Conservation (phyloP, 2,113 vertebrate species). For the Formicarius rufipectus region DNA sequence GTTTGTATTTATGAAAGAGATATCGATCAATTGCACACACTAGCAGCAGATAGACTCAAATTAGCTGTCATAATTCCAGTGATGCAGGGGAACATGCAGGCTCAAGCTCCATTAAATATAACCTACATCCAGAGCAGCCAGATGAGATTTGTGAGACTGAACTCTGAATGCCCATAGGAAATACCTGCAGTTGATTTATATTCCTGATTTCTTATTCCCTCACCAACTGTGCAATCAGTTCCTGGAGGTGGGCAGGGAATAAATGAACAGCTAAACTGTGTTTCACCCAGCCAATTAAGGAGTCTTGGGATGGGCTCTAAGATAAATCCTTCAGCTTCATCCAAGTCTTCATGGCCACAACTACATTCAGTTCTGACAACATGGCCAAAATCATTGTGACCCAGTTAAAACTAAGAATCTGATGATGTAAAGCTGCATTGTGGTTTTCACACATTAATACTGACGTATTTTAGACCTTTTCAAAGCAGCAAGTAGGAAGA, state of each 20-base stretch:
- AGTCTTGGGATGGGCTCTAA: not conserved
- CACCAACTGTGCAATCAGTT: slow-evolving; percentile 44
- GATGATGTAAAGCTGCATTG: not conserved
- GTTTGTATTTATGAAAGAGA: not conserved
- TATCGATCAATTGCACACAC: slow-evolving; percentile 2
- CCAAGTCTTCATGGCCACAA: not conserved
- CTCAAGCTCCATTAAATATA: slow-evolving; percentile 48
- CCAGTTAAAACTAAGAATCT: not conserved
- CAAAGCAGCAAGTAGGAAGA: not conserved
- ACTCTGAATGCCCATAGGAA: slow-evolving; percentile 40
- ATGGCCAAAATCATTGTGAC: not conserved
- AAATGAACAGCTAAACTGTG: slow-evolving; percentile 57
- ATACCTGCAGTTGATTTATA: slow-evolving; percentile 42
- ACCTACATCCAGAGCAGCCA: slow-evolving; percentile 41
- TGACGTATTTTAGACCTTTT: not conserved
- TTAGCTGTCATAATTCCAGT: slow-evolving; percentile 42
- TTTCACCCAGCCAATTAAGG: slow-evolving; percentile 54
- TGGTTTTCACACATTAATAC: not conserved
- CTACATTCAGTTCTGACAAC: not conserved
- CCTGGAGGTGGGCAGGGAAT: slow-evolving; percentile 29
- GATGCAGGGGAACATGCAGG: not conserved
- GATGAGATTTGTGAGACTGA: slow-evolving; percentile 4
- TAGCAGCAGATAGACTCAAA: not conserved
- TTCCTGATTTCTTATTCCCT: slow-evolving; percentile 45
- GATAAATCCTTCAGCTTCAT: not conserved